Evolutionary conservation across 2,888 invertebrate genomes (phyloP).

Genomic region (Tuta absoluta): DNA sequence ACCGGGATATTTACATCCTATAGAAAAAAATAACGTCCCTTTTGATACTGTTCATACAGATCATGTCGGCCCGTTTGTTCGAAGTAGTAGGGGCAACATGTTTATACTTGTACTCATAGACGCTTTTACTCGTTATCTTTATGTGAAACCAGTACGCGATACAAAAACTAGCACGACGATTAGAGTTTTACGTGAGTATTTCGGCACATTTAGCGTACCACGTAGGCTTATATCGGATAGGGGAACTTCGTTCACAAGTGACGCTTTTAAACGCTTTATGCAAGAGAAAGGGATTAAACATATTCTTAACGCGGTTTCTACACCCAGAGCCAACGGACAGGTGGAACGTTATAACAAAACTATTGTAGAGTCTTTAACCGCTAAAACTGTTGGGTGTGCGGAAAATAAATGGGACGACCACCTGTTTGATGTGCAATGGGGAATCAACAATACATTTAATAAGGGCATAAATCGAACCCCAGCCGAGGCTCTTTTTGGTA

Average conservation of each 20-base stretch:
- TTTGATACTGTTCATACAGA: too few species aligned
- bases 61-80: too few species aligned
- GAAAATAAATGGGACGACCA: conserved; percentile 31
- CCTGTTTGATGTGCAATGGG: conserved; percentile 33
- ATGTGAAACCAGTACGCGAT: conserved; percentile 17
- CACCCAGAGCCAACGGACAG: conserved; percentile 43
- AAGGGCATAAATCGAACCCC: conserved; percentile 26
- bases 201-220: conserved; percentile 10
- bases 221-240: conserved; percentile 19
- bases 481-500: conserved; percentile 20
- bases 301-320: conserved; percentile 40
- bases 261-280: conserved; percentile 45
- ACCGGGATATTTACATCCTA: conserved; percentile 29
- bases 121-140: conserved; percentile 23
- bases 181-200: not conserved
- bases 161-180: conserved; percentile 1
- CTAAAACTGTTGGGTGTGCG: conserved; percentile 17
- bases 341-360: conserved; percentile 35
- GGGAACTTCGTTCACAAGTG: conserved; percentile 52
- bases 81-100: not conserved
- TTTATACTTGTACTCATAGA: conserved; percentile 25
- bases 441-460: conserved; percentile 32
- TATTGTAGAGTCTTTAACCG: conserved; percentile 19
- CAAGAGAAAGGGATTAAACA: conserved; percentile 39
- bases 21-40: not conserved